phyloP scores from a whole-genome alignment of 2,888 invertebrate genomes.

The Hanleya hanleyi region DNA sequence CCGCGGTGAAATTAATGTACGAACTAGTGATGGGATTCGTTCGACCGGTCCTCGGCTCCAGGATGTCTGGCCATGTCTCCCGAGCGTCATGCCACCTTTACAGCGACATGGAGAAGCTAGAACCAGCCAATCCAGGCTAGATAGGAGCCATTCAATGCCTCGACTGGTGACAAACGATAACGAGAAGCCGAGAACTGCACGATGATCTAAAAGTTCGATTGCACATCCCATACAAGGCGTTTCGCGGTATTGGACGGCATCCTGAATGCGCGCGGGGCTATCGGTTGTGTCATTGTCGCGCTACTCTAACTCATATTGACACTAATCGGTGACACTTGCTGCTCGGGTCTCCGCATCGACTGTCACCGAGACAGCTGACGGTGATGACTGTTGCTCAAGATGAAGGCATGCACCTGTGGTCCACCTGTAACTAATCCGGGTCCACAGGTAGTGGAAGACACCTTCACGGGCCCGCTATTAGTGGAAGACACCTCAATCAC shows the following conservation, averaged over 20 bases:
- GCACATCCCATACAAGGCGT: neutral
- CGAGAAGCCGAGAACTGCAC: too few relatives aligned
- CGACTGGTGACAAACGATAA: too few relatives aligned
- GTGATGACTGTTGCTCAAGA: neutral
- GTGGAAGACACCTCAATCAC: too few relatives aligned
- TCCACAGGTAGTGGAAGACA: too few relatives aligned
- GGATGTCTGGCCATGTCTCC: neutral
- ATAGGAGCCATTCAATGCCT: neutral
- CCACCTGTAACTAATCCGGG: neutral
- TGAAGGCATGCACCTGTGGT: slow-evolving; percentile 3
- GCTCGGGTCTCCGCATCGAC: neutral
- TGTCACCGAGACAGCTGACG: neutral
- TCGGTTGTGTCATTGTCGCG: neutral
- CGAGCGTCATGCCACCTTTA: neutral
- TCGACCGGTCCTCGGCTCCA: neutral
- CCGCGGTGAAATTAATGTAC: neutral
- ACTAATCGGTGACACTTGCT: neutral
- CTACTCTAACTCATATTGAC: neutral
- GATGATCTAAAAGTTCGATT: too few relatives aligned
- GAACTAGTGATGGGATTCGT: neutral
- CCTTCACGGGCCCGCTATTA: too few relatives aligned
- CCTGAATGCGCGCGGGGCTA: neutral
- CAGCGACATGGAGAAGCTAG: neutral
- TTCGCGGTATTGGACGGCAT: neutral
- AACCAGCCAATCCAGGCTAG: neutral